These are phyloP conservation scores for Aratinga solstitialis DNA, from an alignment of 2,797 vertebrate genomes.

Conservation along the genomic window DNA sequence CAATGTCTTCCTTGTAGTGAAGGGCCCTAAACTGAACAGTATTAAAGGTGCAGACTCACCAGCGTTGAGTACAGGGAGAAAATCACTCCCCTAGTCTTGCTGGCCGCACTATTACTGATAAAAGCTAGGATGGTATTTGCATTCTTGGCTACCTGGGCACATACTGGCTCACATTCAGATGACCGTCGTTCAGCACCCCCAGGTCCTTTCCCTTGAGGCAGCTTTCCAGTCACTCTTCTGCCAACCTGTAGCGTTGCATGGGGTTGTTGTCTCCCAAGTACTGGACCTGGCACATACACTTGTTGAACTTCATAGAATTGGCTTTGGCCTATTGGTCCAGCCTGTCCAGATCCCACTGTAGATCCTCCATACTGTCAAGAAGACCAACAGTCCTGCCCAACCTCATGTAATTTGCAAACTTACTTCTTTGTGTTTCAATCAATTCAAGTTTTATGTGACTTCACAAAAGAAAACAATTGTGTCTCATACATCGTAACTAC, in stretches of 20 bases:
- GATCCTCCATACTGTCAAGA: neutral
- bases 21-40: neutral
- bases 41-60: neutral
- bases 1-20: neutral
- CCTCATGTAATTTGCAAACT: neutral
- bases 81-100: neutral
- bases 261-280: neutral
- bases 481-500: neutral
- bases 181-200: neutral
- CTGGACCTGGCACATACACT: neutral
- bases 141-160: neutral
- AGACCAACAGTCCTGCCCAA: neutral
- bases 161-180: neutral
- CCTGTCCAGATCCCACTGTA: neutral
- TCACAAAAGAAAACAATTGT: neutral
- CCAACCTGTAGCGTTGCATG: neutral
- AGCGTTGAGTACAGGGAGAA: neutral
- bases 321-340: neutral
- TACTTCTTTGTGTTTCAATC: neutral
- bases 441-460: neutral
- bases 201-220: neutral
- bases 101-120: neutral
- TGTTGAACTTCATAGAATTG: neutral
- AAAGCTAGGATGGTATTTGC: neutral
- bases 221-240: neutral